Conservation (phyloP, 1,140 invertebrate genomes). For the Spodoptera litura region DNA sequence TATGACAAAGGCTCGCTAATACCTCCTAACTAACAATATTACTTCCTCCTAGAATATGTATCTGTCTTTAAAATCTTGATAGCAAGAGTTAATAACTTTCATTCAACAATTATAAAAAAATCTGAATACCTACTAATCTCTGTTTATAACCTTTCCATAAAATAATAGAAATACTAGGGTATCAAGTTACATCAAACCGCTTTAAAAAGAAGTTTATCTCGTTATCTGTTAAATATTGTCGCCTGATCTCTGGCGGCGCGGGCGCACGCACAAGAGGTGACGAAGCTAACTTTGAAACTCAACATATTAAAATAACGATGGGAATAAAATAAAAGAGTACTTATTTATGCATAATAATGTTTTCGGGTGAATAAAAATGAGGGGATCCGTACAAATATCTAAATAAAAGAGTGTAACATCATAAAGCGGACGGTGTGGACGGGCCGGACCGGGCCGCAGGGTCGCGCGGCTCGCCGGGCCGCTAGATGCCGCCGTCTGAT, state of each 20-base stretch:
- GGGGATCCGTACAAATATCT: constrained; percentile 78
- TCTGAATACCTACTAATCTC: constrained; percentile 22
- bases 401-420: constrained; percentile 78
- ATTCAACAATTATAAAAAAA: constrained; percentile 14
- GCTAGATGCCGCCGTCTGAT: constrained; percentile 80
- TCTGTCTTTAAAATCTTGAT: not conserved
- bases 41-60: not conserved
- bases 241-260: constrained; percentile 71
- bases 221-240: constrained; percentile 78
- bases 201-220: constrained; percentile 78
- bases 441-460: constrained; percentile 45
- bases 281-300: constrained; percentile 70
- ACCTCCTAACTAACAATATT: not conserved
- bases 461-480: constrained; percentile 35
- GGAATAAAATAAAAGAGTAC: constrained; percentile 80
- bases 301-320: constrained; percentile 80
- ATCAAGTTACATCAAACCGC: constrained; percentile 79
- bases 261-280: constrained; percentile 73
- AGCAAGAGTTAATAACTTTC: not conserved
- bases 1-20: constrained; percentile 48
- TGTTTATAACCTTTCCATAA: constrained; percentile 60
- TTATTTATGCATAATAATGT: constrained; percentile 83
- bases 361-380: constrained; percentile 82
- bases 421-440: constrained; percentile 64
- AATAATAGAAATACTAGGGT: constrained; percentile 71